Percentiles rank a stretch among this genome's conserved stretches.
phyloP scores from a whole-genome alignment of 2,113 vertebrate genomes.

The Grantiella picta region DNA sequence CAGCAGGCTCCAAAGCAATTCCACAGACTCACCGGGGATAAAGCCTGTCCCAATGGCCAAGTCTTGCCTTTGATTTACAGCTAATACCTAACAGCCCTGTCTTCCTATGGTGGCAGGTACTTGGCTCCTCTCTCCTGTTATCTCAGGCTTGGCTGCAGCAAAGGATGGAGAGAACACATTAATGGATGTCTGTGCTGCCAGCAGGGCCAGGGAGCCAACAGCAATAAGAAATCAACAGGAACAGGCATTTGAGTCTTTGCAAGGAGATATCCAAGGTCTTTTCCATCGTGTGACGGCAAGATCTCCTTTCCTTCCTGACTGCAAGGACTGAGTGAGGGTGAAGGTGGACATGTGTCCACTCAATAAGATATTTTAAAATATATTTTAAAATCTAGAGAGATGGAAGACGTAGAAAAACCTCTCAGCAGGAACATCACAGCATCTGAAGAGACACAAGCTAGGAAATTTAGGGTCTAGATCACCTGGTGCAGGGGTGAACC shows the following conservation, averaged over 20 bases:
- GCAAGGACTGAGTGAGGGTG: neutral
- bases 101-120: constrained; percentile 20
- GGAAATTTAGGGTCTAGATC: neutral
- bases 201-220: constrained; percentile 1
- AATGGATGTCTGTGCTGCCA: neutral
- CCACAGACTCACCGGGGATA: neutral
- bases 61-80: constrained; percentile 37
- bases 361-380: neutral
- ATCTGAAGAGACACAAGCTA: neutral
- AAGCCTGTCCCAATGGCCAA: constrained; percentile 10
- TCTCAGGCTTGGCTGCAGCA: constrained; percentile 10
- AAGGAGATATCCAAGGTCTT: constrained; percentile 33
- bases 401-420: neutral
- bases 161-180: neutral
- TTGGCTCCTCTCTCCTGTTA: constrained; percentile 33
- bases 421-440: rapidly evolving
- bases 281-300: neutral
- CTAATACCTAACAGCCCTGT: constrained; percentile 23
- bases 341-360: neutral
- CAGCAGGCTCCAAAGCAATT: constrained; percentile 12
- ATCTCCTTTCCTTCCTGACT: neutral
- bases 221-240: constrained; percentile 22
- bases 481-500: neutral
- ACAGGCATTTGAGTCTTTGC: neutral
- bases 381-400: neutral